A percentile compares a stretch with the other conserved stretches of the same genome.
phyloP scores from a whole-genome alignment of 2,888 invertebrate species.

The Drosophila fungiperda region DNA sequence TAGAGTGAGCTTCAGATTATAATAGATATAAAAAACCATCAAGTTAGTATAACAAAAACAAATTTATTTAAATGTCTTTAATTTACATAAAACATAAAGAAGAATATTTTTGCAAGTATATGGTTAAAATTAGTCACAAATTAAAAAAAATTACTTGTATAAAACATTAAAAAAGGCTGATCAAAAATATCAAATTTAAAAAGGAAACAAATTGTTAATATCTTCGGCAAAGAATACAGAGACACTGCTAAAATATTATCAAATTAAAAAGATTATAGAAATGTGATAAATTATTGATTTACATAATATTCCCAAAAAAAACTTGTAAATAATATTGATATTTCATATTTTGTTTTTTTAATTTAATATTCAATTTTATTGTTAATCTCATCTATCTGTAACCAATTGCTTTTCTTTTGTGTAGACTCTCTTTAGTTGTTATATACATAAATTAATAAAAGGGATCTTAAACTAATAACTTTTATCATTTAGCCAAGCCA shows the following conservation, averaged over 20 bases:
- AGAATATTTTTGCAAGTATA: background rate
- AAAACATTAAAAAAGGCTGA: background rate
- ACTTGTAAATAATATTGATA: background rate
- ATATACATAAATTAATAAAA: background rate
- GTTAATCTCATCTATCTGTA: background rate
- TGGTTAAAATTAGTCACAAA: no score
- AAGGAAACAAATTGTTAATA: background rate
- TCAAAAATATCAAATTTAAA: no score
- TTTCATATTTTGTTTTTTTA: background rate
- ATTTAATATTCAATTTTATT: background rate
- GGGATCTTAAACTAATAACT: background rate
- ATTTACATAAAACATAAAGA: background rate
- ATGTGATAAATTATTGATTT: background rate
- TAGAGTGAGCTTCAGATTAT: background rate
- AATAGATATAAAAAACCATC: background rate
- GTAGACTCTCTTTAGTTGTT: background rate
- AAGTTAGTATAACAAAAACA: background rate
- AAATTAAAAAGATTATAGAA: background rate
- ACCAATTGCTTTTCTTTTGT: background rate
- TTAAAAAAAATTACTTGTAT: no score
- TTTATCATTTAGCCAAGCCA: background rate
- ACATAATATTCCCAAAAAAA: background rate
- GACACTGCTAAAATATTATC: background rate
- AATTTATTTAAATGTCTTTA: background rate
- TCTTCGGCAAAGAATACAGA: background rate